Percentiles rank a stretch among this genome's conserved stretches.
These are phyloP conservation scores for Heliothis virescens DNA, from an alignment of 1,140 invertebrate genomes.

Conservation along the genomic window DNA sequence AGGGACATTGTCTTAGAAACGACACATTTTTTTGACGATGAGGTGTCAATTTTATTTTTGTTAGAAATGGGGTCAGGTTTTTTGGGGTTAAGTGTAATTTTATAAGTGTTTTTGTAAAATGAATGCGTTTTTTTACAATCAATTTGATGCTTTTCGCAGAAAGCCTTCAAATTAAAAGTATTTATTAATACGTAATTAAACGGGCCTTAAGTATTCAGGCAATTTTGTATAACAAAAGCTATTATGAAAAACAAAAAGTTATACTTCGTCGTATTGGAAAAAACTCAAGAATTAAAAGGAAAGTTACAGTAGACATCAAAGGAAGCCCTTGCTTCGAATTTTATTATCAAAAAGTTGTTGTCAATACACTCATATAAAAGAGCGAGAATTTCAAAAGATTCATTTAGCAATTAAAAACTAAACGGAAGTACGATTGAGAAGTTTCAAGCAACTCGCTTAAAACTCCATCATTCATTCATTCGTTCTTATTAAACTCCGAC, in stretches of 20 bases:
- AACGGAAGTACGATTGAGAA: constrained; percentile 35
- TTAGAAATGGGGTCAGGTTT: not conserved
- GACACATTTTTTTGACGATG: not conserved
- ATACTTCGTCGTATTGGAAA: too few species aligned
- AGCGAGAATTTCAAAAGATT: constrained; percentile 25
- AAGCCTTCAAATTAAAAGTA: too few species aligned
- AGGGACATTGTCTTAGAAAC: not conserved
- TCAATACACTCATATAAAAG: constrained; percentile 26
- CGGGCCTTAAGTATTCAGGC: too few species aligned
- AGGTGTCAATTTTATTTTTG: not conserved
- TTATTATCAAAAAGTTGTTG: constrained; percentile 6
- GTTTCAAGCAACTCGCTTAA: constrained; percentile 37
- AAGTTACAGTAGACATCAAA: not conserved
- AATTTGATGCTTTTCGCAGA: too few species aligned
- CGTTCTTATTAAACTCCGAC: constrained; percentile 44
- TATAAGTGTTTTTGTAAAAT: too few species aligned
- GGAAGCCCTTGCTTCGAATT: not conserved
- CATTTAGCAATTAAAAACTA: constrained; percentile 39
- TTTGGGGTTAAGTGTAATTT: too few species aligned
- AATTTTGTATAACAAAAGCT: too few species aligned
- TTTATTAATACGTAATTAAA: too few species aligned
- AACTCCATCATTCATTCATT: constrained; percentile 46
- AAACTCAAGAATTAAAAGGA: not conserved
- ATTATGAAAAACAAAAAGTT: too few species aligned
- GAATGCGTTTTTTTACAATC: too few species aligned